Conservation (phyloP, 2,797 vertebrate genomes). For the Vespertilio murinus region DNA sequence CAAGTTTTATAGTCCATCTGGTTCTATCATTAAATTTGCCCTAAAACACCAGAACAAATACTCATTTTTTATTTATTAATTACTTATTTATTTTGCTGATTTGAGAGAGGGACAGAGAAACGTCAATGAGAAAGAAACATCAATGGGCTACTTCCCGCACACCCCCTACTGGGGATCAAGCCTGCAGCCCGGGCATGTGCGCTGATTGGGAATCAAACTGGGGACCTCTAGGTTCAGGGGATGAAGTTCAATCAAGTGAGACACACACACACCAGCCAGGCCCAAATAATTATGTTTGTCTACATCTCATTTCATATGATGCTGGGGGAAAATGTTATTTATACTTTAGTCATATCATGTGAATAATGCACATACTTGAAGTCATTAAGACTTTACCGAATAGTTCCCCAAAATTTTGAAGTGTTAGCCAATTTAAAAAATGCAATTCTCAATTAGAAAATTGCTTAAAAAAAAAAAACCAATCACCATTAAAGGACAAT, state of each 20-base stretch:
- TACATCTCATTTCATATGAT: conserved; percentile 17
- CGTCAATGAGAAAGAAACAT: not conserved
- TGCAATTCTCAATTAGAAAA: conserved; percentile 2
- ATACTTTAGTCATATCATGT: not conserved
- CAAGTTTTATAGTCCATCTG: not conserved
- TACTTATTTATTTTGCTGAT: not conserved
- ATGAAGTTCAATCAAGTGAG: not conserved
- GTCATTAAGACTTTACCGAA: not conserved
- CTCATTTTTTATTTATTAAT: not conserved
- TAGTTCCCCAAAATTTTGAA: not conserved
- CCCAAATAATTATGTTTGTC: conserved; percentile 27
- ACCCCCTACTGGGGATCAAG: not conserved
- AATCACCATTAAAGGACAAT: not conserved
- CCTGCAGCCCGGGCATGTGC: not conserved
- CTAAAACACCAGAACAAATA: conserved; percentile 47
- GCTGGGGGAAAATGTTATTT: not conserved
- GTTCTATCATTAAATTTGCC: conserved; percentile 17
- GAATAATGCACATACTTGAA: not conserved
- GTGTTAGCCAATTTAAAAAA: conserved; percentile 3
- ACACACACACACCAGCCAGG: not conserved
- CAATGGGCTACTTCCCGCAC: not conserved
- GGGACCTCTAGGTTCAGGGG: not conserved
- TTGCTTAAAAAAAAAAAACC: conserved; percentile 19
- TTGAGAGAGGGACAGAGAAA: not conserved
- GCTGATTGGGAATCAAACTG: not conserved